Evolutionary conservation across 2,113 vertebrate species (phyloP).

Genomic region (Ammodytes dubius): DNA sequence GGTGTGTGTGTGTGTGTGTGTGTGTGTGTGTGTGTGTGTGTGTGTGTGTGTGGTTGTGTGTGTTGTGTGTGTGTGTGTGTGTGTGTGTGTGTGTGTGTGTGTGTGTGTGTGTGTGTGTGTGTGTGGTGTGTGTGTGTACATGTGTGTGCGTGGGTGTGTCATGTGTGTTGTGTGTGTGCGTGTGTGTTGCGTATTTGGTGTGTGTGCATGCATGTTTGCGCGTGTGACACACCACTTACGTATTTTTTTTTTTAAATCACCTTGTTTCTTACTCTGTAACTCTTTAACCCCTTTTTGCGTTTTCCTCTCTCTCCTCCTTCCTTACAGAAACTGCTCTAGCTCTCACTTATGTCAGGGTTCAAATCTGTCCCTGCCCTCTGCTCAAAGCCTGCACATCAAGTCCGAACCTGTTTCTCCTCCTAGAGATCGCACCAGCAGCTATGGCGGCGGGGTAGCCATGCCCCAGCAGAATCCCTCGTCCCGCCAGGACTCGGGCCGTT

Average conservation of each 20-base stretch:
- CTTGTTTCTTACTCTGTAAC: constrained; percentile 87
- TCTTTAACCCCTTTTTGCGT: constrained; percentile 92
- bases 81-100: constrained; percentile 82
- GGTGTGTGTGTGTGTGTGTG: constrained; percentile 75
- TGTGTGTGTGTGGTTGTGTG: neutral
- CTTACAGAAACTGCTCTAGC: constrained; percentile 99
- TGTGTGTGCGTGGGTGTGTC: constrained; percentile 78
- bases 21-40: neutral
- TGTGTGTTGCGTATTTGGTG: neutral
- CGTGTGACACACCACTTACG: constrained; percentile 77
- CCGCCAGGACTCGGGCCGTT: constrained; percentile 97
- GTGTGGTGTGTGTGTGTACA: neutral
- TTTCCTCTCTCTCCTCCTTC: constrained; percentile 91
- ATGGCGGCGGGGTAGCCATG: constrained; percentile 86
- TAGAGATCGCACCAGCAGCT: constrained; percentile 98
- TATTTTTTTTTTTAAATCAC: constrained; percentile 68
- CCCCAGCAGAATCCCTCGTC: constrained; percentile 89
- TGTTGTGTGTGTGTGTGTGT: constrained; percentile 4
- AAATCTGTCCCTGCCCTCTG: constrained; percentile 99
- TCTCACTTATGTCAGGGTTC: constrained; percentile 99
- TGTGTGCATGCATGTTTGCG: constrained; percentile 81
- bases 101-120: constrained; percentile 3
- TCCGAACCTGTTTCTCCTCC: constrained; percentile 99
- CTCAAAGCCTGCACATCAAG: constrained; percentile 99
- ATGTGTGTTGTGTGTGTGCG: neutral